phyloP scores from a whole-genome alignment of 1,140 invertebrate species.

The Dendrolimus punctatus region DNA sequence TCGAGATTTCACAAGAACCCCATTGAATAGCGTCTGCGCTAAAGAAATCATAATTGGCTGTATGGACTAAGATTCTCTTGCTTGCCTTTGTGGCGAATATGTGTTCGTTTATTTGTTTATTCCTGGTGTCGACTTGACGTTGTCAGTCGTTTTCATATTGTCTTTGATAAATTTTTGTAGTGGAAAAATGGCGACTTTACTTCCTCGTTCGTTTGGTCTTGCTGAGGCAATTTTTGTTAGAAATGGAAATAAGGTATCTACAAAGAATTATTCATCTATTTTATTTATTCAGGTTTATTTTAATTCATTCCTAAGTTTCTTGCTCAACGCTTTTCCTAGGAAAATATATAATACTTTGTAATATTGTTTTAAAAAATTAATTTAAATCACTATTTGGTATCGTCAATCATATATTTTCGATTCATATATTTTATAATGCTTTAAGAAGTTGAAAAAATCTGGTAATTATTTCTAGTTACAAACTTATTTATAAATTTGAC shows the following conservation, averaged over 20 bases:
- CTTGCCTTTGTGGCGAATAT: too few relatives aligned
- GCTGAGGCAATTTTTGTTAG: slow-evolving; percentile 76
- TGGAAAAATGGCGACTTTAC: slow-evolving; percentile 79
- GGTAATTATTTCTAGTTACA: neutral
- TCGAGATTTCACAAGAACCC: too few relatives aligned
- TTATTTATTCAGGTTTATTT: neutral
- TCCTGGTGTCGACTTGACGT: neutral
- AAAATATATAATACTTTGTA: too few relatives aligned
- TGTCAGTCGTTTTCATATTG: neutral
- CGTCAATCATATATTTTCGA: too few relatives aligned
- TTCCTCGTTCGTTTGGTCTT: slow-evolving; percentile 76
- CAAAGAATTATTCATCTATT: slow-evolving; percentile 1
- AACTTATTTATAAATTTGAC: slow-evolving; percentile 53
- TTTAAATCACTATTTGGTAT: too few relatives aligned
- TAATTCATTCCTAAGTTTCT: neutral
- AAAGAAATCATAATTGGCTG: too few relatives aligned
- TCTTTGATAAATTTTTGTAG: slow-evolving; percentile 1
- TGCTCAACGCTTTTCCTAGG: neutral
- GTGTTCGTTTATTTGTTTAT: neutral
- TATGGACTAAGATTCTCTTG: too few relatives aligned
- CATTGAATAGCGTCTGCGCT: too few relatives aligned
- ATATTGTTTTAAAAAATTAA: too few relatives aligned
- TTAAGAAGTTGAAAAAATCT: neutral
- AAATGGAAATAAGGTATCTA: slow-evolving; percentile 77
- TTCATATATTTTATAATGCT: too few relatives aligned